Conservation (phyloP, 2,888 invertebrate species). For the Copidosoma aretas region DNA sequence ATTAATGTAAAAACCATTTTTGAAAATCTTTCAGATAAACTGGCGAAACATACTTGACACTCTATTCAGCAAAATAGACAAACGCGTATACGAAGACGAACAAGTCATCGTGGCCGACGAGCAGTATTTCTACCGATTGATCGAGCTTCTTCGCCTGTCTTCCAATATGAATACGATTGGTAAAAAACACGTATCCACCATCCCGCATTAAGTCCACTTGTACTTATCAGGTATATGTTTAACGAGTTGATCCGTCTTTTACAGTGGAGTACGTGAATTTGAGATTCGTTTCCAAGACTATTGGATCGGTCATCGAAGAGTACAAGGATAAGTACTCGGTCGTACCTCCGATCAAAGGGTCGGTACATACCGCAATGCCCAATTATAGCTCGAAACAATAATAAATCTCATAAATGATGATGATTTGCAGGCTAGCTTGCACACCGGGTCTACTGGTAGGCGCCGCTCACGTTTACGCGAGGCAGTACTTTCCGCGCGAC, state of each 20-base stretch:
- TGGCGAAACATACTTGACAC: conserved; percentile 5
- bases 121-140: conserved; percentile 12
- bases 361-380: not conserved
- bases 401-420: not conserved
- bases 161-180: conserved; percentile 12
- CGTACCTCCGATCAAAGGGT: conserved; percentile 33
- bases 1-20: not conserved
- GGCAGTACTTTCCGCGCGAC: conserved; percentile 21
- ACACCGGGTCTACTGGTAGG: conserved; percentile 34
- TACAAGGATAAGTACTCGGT: conserved; percentile 20
- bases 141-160: conserved; percentile 1
- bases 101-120: conserved; percentile 18
- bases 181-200: not conserved
- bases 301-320: conserved; percentile 28
- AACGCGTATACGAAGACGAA: not conserved
- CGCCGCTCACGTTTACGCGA: conserved; percentile 17
- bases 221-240: no score
- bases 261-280: conserved; percentile 33
- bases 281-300: conserved; percentile 33
- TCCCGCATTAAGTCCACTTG: not conserved
- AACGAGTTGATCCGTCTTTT: conserved; percentile 1
- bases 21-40: conserved; percentile 15
- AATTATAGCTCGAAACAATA: not conserved
- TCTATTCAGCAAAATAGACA: conserved; percentile 9
- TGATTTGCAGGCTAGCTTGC: conserved; percentile 18